Base-by-base conservation (phyloP, 2,113 vertebrate genomes). In the Istiophorus platypterus region DNA sequence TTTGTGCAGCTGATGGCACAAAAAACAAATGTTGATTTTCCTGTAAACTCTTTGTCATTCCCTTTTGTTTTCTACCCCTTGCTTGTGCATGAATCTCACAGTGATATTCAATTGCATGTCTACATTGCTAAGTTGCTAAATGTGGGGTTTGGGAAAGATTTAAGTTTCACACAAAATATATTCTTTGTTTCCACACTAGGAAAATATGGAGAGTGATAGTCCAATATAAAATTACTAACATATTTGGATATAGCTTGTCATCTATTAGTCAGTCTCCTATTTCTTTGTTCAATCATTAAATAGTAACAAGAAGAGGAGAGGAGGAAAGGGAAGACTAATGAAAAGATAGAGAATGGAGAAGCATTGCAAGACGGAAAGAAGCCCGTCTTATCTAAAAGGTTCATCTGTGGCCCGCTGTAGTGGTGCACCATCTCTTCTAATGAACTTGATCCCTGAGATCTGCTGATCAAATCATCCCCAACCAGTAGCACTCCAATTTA, bases 361-460 rank as follows among this genome's bases (percentile, higher is more conserved):
- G 62, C 64, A 42, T 57, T 77, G 62, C 17, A 57, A 78, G 22
- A 64, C 27, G 45, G 57, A 58, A 72, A 56, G 63, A 67, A 64
- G 31, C 70, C 34, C 7, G 31, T 85, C 63, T 82, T 76, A 91
- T 91, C 86, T 75, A 0, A 22, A 76, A 52, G 64, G 59, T 82
- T 88, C 64, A 78, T 89, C 88, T 85, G 76, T 54, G 80, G 82
- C 69, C 14, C 26, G 7, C 65, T 68, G 62, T 84, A 10, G 22
- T 20, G 68, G 51, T 37, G 75, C 76, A 87, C 68, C 79, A 69
- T 84, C 82, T 89, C 76, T 78, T 74, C 42, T 89, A 86, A 88
- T 89, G 85, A 91, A 87, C 72, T 70, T 90, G 86, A 91, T 83
- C 85, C 62, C 84, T 81, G 65, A 88, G 82, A 88, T 89, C 49